These are phyloP conservation scores for Acanthurus tractus DNA, from an alignment of 2,797 vertebrate genomes.

Conservation along the genomic window DNA sequence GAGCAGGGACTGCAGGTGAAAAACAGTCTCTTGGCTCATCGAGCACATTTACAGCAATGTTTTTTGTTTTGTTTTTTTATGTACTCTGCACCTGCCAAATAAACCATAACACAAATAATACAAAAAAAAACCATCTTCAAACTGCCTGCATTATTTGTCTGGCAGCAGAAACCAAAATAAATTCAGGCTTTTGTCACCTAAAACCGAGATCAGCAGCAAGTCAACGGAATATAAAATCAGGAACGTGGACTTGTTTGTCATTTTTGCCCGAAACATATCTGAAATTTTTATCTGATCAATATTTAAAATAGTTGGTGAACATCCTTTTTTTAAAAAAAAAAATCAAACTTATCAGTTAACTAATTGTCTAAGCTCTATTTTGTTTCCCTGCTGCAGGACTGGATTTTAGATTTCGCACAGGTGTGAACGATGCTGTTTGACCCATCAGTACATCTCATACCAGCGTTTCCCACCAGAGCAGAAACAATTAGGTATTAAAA, in stretches of 20 bases:
- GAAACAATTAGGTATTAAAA: conserved; percentile 24
- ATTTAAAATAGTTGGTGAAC: not conserved
- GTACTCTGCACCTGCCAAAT: not conserved
- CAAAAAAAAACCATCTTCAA: not conserved
- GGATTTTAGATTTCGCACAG: not conserved
- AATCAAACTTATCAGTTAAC: too few species aligned
- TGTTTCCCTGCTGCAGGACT: not conserved
- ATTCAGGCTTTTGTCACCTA: not conserved
- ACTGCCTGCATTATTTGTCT: not conserved
- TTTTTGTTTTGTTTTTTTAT: not conserved
- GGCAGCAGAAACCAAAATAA: not conserved
- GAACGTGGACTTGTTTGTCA: not conserved
- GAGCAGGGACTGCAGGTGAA: not conserved
- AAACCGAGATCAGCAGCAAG: not conserved
- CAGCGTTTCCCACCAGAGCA: conserved; percentile 18
- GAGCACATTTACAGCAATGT: not conserved
- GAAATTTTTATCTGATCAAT: not conserved
- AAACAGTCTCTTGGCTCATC: not conserved
- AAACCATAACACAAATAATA: not conserved
- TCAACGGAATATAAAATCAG: not conserved
- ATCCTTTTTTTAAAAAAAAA: too few species aligned
- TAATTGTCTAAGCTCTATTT: not conserved
- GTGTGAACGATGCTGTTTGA: conserved; percentile 3
- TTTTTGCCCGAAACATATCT: too few species aligned
- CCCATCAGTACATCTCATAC: not conserved